Evolutionary conservation across 2,888 invertebrate genomes (phyloP).

Genomic region (Drosophila differens): DNA sequence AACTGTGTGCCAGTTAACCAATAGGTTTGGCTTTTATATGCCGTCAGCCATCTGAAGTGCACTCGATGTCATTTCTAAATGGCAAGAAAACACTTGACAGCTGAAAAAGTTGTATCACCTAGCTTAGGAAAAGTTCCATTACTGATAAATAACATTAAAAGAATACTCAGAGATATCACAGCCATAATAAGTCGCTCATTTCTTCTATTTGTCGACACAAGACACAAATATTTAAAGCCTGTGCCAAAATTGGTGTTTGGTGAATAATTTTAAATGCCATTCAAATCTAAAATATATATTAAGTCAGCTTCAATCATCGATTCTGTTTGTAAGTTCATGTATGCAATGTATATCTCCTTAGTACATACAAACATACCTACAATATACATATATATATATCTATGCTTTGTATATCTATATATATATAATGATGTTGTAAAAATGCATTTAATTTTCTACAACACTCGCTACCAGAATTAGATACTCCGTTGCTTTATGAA

Average conservation of each 20-base stretch:
- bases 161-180: not conserved
- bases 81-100: conserved; percentile 32
- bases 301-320: not conserved
- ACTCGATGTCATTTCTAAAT: conserved; percentile 36
- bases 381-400: not conserved
- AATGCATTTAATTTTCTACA: not conserved
- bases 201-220: not conserved
- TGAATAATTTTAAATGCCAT: not conserved
- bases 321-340: not conserved
- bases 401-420: not conserved
- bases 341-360: not conserved
- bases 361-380: not conserved
- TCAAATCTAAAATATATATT: not conserved
- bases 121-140: conserved; percentile 9
- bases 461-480: not conserved
- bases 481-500: not conserved
- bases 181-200: not conserved
- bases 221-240: not conserved
- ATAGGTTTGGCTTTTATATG: conserved; percentile 60
- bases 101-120: not conserved
- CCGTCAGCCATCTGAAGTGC: conserved; percentile 39
- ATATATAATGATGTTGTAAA: not conserved
- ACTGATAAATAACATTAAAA: conserved; percentile 15
- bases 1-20: conserved; percentile 40
- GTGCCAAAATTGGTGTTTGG: not conserved